These are phyloP conservation scores for Pogonocherus hispidulus DNA, from an alignment of 2,888 invertebrate genomes.

Conservation along the genomic window DNA sequence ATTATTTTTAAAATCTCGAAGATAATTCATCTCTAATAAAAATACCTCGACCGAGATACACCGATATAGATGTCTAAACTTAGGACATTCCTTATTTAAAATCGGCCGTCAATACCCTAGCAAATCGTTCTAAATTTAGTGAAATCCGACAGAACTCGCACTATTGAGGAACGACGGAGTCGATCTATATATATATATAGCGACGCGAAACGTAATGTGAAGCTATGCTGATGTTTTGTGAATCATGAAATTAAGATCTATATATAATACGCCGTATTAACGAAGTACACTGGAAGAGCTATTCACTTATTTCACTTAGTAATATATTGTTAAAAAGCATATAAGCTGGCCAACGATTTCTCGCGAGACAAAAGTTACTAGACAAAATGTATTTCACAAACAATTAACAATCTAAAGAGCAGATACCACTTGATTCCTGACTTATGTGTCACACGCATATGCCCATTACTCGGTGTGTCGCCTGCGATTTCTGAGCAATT, in stretches of 20 bases:
- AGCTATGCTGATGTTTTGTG: conserved; percentile 37
- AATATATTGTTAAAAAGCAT: too few species aligned
- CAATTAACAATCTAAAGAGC: too few species aligned
- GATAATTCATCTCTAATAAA: conserved; percentile 21
- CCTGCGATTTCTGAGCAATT: too few species aligned
- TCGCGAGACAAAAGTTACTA: too few species aligned
- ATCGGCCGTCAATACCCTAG: conserved; percentile 26
- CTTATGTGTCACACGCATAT: too few species aligned
- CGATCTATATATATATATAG: conserved; percentile 23
- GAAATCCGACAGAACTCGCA: conserved; percentile 19
- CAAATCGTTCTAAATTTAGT: conserved; percentile 37
- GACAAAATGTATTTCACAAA: too few species aligned
- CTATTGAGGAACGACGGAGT: conserved; percentile 16
- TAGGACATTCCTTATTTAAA: conserved; percentile 26
- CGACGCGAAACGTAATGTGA: conserved; percentile 6
- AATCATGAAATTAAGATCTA: conserved; percentile 42
- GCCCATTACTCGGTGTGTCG: too few species aligned
- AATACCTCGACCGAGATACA: conserved; percentile 17
- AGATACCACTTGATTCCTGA: too few species aligned
- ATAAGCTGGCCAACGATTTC: too few species aligned
- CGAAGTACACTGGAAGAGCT: conserved; percentile 27
- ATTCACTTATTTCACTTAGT: background rate
- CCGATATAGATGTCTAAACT: conserved; percentile 20
- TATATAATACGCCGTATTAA: conserved; percentile 44
- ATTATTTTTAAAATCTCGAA: background rate